A percentile compares a stretch with the other conserved stretches of the same genome.
These are phyloP conservation scores for Eretmochelys imbricata DNA, from an alignment of 2,113 vertebrate genomes.

Conservation along the genomic window DNA sequence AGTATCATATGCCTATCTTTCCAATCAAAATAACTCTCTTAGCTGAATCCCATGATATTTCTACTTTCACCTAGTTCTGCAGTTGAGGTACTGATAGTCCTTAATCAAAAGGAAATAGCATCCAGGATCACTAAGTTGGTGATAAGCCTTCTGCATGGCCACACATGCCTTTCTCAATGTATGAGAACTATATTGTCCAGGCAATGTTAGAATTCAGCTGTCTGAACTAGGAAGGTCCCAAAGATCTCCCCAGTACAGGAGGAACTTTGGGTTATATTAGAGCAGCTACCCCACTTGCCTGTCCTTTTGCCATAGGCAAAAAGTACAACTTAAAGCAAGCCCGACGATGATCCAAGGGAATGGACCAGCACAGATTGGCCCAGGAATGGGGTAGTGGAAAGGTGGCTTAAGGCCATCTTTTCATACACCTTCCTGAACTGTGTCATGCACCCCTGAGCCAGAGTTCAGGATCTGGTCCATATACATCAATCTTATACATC, in stretches of 20 bases:
- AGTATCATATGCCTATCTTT: neutral
- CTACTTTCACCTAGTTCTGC: neutral
- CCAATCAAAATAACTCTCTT: neutral
- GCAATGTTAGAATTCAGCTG: neutral
- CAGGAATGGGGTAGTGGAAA: neutral
- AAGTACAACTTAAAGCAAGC: neutral
- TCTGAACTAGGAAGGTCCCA: neutral
- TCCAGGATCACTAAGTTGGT: neutral
- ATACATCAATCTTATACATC: neutral
- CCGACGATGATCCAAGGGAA: neutral
- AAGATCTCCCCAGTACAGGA: neutral
- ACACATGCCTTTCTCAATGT: neutral
- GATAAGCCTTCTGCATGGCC: neutral
- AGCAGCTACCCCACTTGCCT: neutral
- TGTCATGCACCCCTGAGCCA: neutral
- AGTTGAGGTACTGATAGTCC: neutral
- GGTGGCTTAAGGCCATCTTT: neutral
- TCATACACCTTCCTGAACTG: neutral
- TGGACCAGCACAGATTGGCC: neutral
- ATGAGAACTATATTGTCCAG: neutral
- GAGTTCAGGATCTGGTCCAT: neutral
- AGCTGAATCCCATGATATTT: neutral
- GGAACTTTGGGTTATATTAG: neutral
- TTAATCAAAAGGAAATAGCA: neutral
- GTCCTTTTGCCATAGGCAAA: neutral